These are phyloP conservation scores for Spheniscus humboldti DNA, from an alignment of 2,797 vertebrate genomes.

Conservation along the genomic window DNA sequence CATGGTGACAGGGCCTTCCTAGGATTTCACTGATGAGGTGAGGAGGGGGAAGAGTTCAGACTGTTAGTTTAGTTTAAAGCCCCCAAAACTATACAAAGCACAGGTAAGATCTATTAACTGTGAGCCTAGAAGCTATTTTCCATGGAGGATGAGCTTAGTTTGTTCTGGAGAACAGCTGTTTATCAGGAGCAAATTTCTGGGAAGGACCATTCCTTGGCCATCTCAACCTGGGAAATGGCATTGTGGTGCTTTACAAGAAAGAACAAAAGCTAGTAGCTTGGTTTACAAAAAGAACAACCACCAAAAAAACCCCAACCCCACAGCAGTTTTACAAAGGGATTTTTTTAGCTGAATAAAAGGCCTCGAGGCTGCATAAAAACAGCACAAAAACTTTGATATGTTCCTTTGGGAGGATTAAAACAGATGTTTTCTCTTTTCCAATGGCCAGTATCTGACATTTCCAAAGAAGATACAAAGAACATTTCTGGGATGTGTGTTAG, in stretches of 20 bases:
- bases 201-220: background rate
- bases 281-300: background rate
- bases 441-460: background rate
- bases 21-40: background rate
- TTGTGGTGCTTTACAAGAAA: background rate
- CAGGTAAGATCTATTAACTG: background rate
- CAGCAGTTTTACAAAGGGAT: background rate
- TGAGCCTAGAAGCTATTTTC: background rate
- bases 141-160: background rate
- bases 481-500: background rate
- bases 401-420: background rate
- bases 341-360: background rate
- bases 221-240: background rate
- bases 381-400: background rate
- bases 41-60: background rate
- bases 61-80: background rate
- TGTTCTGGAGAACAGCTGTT: background rate
- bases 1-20: background rate
- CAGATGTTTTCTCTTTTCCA: conserved; percentile 14
- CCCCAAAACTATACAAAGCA: background rate
- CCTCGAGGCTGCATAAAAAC: background rate
- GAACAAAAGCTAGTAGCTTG: background rate
- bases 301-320: background rate
- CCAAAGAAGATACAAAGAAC: background rate
- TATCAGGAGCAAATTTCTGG: background rate